Conservation (phyloP, 2,797 vertebrate genomes). For the Cossypha polioptera region DNA sequence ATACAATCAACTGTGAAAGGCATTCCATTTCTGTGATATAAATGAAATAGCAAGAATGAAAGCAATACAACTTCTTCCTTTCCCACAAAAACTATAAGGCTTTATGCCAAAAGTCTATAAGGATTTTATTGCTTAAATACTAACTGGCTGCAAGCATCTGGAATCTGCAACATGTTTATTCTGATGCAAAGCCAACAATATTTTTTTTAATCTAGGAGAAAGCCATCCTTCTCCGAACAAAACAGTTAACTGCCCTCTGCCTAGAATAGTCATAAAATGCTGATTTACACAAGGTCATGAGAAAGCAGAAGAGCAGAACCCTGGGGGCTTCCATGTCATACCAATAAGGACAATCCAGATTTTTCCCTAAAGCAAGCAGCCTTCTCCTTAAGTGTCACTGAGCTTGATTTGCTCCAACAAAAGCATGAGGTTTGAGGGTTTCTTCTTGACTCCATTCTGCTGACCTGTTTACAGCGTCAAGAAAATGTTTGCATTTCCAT, state of each 20-base stretch:
- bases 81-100: conserved; percentile 18
- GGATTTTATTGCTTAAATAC: conserved; percentile 44
- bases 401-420: neutral
- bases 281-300: conserved; percentile 26
- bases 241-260: neutral
- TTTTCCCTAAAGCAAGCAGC: neutral
- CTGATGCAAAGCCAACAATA: conserved; percentile 22
- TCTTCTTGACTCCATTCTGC: neutral
- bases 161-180: conserved; percentile 37
- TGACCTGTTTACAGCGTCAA: neutral
- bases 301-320: neutral
- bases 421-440: neutral
- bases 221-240: neutral
- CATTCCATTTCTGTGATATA: conserved; percentile 50
- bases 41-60: conserved; percentile 30
- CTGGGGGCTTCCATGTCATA: neutral
- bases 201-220: conserved; percentile 7
- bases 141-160: conserved; percentile 1
- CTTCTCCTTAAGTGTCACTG: neutral
- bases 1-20: conserved; percentile 28
- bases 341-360: neutral
- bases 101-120: conserved; percentile 28
- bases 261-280: conserved; percentile 1
- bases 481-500: neutral
- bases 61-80: conserved; percentile 5